Evolutionary conservation across 2,888 invertebrate genomes (phyloP), one percentile per base, ranked within the genome.

Genomic region (Gastracanthus pulcherrimus): DNA sequence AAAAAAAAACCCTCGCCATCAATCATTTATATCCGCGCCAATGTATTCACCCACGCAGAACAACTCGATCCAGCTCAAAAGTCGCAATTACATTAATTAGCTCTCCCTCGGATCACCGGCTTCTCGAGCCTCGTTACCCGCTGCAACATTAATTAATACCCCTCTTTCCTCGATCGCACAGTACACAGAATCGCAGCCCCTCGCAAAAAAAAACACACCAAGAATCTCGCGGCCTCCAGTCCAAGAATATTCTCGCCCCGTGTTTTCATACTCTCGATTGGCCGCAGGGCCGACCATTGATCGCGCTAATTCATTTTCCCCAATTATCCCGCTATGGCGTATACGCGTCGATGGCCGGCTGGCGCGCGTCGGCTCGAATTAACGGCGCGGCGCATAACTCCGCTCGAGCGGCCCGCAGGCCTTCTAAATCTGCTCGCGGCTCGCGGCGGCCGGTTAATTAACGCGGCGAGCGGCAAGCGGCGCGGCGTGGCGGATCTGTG

Each of bases 251-350:
- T 19, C 19, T 6, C 19, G 34, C 16, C 2, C 19, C 19, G 19
- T 36, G 5, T 41, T 23, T 41, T 19, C 7, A 11, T 41, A 29
- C n/a, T 41, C 29, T 76, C 67, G 51, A 76, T 76, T 76, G 67
- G 51, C 38, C 11, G 38, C 41, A 16, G 38, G 31, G 38, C n/a
- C 16, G 9, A 48, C 74, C 58, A 51, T 67, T 80, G 60, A 75
- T 75, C 60, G 80, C 48, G 48, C 69, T 80, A 80, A 80, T 80
- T 80, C 67, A 74, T 74, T 78, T 80, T 45, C 67, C 48, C 76
- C 76, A 76, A 76, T 76, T 76, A 76, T 76, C 76, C 34, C 11
- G n/a, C n/a, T n/a, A n/a, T 29, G 76, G 76, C 69, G 75, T 81
- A n/a, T n/a, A 72, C 76, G 31, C 58, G 72, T 67, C 69, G 62